Evolutionary conservation across 1,140 invertebrate species (phyloP).

Genomic region (Pachyrhynchus sulphureomaculatus): DNA sequence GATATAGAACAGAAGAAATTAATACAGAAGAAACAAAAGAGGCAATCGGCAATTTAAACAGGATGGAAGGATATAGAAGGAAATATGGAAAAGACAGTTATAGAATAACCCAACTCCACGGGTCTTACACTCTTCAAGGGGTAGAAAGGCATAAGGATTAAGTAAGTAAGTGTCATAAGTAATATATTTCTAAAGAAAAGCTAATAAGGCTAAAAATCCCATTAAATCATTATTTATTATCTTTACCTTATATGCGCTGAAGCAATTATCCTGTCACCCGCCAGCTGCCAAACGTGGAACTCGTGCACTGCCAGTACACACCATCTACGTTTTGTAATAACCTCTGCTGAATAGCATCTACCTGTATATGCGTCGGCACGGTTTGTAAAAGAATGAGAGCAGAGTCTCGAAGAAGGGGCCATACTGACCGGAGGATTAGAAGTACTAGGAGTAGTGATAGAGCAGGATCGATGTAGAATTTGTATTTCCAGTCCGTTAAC

Average conservation of each 20-base stretch:
- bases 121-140: too few relatives aligned
- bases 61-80: too few relatives aligned
- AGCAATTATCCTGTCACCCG: constrained; percentile 89
- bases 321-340: constrained; percentile 86
- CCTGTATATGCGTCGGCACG: constrained; percentile 90
- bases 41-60: too few relatives aligned
- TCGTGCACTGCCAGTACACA: constrained; percentile 88
- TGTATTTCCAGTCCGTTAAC: constrained; percentile 81
- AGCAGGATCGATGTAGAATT: constrained; percentile 89
- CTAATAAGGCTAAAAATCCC: too few relatives aligned
- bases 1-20: too few relatives aligned
- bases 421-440: constrained; percentile 80
- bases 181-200: too few relatives aligned
- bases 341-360: constrained; percentile 82
- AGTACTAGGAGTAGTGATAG: constrained; percentile 82
- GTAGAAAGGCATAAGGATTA: too few relatives aligned
- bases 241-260: constrained; percentile 87
- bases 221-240: too few relatives aligned
- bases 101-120: too few relatives aligned
- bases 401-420: constrained; percentile 84
- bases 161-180: too few relatives aligned
- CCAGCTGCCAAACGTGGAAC: constrained; percentile 93
- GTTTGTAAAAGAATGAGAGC: constrained; percentile 88
- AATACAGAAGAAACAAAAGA: too few relatives aligned
- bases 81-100: too few relatives aligned